Percentiles rank a stretch among this genome's conserved stretches.
These are phyloP conservation scores for Holotrichia oblita DNA, from an alignment of 1,140 invertebrate species.

Conservation along the genomic window DNA sequence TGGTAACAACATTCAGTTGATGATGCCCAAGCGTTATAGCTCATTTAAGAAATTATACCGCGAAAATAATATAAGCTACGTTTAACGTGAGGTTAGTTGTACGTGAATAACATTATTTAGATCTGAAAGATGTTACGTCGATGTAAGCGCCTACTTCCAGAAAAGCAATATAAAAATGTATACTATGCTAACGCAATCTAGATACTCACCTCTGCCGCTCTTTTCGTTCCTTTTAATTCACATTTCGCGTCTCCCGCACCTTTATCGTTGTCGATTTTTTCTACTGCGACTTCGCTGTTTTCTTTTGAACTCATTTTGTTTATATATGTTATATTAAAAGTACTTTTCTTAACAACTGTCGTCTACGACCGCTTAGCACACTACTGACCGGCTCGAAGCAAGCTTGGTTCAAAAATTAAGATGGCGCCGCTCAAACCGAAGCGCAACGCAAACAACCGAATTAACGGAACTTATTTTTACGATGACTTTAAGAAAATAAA, in stretches of 20 bases:
- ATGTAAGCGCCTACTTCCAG: conserved; percentile 28
- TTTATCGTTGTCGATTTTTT: conserved; percentile 83
- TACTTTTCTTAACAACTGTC: conserved; percentile 59
- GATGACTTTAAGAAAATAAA: conserved; percentile 39
- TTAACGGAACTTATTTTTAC: conserved; percentile 50
- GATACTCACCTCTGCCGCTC: conserved; percentile 83
- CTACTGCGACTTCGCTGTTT: conserved; percentile 84
- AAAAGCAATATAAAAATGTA: conserved; percentile 39
- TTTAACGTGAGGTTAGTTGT: neutral
- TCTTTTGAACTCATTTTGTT: conserved; percentile 84
- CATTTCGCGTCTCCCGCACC: conserved; percentile 74
- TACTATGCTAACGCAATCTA: conserved; percentile 34
- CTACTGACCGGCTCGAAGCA: conserved; percentile 69
- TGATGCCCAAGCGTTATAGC: neutral
- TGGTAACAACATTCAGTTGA: conserved; percentile 33
- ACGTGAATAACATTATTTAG: neutral
- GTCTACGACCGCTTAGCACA: conserved; percentile 66
- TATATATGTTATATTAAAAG: conserved; percentile 58
- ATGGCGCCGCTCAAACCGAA: conserved; percentile 79
- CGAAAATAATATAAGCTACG: neutral
- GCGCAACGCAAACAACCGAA: conserved; percentile 67
- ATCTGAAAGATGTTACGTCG: conserved; percentile 37
- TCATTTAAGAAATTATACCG: neutral
- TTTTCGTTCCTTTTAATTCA: conserved; percentile 86
- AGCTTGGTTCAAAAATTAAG: conserved; percentile 83